Evolutionary conservation across 2,888 invertebrate species (phyloP).

Genomic region (Lithophane socia): DNA sequence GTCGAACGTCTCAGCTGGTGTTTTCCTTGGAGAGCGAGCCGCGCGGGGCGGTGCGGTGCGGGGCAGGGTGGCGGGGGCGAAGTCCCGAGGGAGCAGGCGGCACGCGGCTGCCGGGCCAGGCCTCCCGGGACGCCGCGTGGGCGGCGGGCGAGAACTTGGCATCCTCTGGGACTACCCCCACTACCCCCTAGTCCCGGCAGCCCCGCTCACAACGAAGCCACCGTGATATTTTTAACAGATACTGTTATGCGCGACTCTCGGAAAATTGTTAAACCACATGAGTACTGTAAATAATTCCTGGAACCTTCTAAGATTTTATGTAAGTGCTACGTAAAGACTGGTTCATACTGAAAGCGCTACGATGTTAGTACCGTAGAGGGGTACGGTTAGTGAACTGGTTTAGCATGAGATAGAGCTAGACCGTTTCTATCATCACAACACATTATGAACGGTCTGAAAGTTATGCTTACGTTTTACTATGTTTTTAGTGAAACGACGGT

Average conservation of each 20-base stretch:
- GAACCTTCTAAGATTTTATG: constrained; percentile 31
- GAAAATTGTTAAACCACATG: constrained; percentile 66
- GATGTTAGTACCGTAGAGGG: neutral
- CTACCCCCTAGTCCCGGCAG: constrained; percentile 76
- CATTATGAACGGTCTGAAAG: neutral
- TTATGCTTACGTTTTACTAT: neutral
- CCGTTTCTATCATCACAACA: neutral
- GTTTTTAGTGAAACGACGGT: neutral
- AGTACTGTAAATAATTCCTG: constrained; percentile 55
- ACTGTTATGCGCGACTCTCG: constrained; percentile 71
- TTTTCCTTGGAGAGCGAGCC: constrained; percentile 81
- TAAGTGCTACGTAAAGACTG: constrained; percentile 23
- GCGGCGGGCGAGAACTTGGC: constrained; percentile 87
- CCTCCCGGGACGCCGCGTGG: constrained; percentile 85
- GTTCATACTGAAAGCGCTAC: constrained; percentile 23
- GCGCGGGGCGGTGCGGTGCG: constrained; percentile 65
- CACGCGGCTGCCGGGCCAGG: constrained; percentile 85
- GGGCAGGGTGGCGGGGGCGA: constrained; percentile 70
- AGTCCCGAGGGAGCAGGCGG: constrained; percentile 87
- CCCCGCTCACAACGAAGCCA: constrained; percentile 74
- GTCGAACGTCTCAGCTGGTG: constrained; percentile 85
- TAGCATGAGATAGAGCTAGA: neutral
- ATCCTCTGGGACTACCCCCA: constrained; percentile 84
- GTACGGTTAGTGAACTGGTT: neutral
- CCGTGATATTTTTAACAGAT: constrained; percentile 87